These are phyloP conservation scores for Pterocles burchelli DNA, from an alignment of 2,113 vertebrate species.

Conservation along the genomic window DNA sequence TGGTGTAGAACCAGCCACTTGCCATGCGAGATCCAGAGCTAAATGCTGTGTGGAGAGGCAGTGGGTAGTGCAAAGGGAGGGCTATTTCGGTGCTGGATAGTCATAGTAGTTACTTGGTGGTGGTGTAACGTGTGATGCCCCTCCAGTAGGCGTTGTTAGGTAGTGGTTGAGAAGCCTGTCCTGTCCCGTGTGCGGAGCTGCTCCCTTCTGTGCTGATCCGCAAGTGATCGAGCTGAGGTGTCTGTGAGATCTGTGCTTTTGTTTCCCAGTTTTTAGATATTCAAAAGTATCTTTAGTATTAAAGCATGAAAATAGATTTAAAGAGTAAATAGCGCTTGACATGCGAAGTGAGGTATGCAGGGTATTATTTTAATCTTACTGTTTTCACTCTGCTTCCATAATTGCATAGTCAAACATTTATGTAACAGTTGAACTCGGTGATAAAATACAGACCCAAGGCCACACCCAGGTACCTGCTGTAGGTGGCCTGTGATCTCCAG, in stretches of 20 bases:
- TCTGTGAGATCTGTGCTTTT: rapidly evolving
- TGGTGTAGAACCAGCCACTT: rapidly evolving
- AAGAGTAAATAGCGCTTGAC: background rate
- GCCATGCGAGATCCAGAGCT: rapidly evolving
- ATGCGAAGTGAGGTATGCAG: background rate
- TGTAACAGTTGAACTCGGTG: background rate
- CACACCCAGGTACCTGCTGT: background rate
- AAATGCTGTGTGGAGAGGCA: background rate
- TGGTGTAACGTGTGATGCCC: rapidly evolving
- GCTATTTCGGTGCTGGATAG: background rate
- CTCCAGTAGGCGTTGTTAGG: rapidly evolving
- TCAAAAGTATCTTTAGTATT: background rate
- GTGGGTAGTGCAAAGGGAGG: background rate
- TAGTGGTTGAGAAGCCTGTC: background rate
- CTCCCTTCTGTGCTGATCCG: background rate
- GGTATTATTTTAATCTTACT: background rate
- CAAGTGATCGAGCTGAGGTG: background rate
- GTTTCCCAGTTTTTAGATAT: background rate
- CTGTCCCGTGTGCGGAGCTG: rapidly evolving
- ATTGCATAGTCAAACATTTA: background rate
- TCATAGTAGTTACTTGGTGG: rapidly evolving
- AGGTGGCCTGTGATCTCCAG: background rate
- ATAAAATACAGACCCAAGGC: background rate
- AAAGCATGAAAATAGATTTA: background rate
- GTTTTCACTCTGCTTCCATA: background rate